Conservation (phyloP, 2,113 vertebrate species). For the Crocuta crocuta region DNA sequence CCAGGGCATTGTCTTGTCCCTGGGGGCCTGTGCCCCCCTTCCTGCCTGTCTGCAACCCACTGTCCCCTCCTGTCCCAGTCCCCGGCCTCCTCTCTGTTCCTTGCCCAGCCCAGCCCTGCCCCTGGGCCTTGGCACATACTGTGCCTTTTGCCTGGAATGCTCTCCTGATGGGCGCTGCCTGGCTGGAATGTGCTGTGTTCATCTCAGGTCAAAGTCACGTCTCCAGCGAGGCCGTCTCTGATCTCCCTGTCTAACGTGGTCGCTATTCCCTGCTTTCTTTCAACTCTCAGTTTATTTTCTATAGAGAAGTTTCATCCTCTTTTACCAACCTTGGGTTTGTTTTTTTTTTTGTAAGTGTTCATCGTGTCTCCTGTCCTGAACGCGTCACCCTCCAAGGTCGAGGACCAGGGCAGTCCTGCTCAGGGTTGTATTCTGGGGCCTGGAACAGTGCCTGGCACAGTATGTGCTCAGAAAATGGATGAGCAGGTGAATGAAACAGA, state of each 20-base stretch:
- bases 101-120: background rate
- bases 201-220: background rate
- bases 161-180: background rate
- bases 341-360: background rate
- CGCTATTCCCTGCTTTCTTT: background rate
- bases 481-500: background rate
- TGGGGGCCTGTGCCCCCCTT: fast-evolving
- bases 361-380: background rate
- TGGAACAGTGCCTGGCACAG: background rate
- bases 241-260: no score
- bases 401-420: background rate
- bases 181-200: background rate
- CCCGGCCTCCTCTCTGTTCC: no score
- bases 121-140: background rate
- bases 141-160: background rate
- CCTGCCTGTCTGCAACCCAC: background rate
- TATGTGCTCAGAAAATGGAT: background rate
- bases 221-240: fast-evolving
- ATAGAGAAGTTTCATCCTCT: background rate
- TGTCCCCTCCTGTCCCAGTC: fast-evolving
- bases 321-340: background rate
- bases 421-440: background rate
- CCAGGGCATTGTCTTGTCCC: background rate
- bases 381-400: background rate
- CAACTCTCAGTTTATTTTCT: background rate